These are phyloP conservation scores for Brachyhypopomus occidentalis DNA, from an alignment of 2,113 vertebrate species.

Conservation along the genomic window DNA sequence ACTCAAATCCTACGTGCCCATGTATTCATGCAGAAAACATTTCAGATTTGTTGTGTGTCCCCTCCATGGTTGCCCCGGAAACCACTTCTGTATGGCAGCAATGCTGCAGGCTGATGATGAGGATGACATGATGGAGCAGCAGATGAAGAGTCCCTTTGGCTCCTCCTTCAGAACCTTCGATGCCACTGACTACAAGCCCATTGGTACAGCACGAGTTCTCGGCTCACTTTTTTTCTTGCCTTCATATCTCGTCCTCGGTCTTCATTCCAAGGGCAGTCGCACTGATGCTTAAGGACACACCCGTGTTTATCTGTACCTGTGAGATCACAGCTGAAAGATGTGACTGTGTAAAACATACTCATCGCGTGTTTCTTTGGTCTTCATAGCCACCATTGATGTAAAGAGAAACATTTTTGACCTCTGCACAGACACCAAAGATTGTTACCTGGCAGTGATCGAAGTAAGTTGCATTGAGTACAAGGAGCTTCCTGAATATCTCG, in stretches of 20 bases:
- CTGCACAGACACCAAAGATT: constrained; percentile 99
- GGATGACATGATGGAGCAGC: constrained; percentile 95
- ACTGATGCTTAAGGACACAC: too few relatives aligned
- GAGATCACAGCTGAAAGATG: too few relatives aligned
- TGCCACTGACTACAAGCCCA: constrained; percentile 98
- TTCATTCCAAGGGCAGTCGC: constrained; percentile 45
- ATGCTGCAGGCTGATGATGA: constrained; percentile 99
- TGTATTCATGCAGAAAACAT: too few relatives aligned
- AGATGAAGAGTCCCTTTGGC: constrained; percentile 98
- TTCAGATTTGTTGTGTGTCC: too few relatives aligned
- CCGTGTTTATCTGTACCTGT: too few relatives aligned
- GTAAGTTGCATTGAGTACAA: constrained; percentile 66
- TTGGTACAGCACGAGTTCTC: constrained; percentile 77
- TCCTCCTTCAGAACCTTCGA: constrained; percentile 98
- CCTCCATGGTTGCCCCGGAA: too few relatives aligned
- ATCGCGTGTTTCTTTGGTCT: background rate
- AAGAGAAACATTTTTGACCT: constrained; percentile 98
- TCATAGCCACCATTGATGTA: constrained; percentile 94
- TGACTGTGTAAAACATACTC: constrained; percentile 38
- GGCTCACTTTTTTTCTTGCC: background rate
- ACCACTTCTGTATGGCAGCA: constrained; percentile 72
- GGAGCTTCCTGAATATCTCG: background rate
- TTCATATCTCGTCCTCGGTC: background rate
- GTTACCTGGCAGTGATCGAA: constrained; percentile 98
- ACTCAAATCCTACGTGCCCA: too few relatives aligned